Base-by-base conservation (phyloP, 2,888 invertebrate genomes). In the Drosophila rellima region DNA sequence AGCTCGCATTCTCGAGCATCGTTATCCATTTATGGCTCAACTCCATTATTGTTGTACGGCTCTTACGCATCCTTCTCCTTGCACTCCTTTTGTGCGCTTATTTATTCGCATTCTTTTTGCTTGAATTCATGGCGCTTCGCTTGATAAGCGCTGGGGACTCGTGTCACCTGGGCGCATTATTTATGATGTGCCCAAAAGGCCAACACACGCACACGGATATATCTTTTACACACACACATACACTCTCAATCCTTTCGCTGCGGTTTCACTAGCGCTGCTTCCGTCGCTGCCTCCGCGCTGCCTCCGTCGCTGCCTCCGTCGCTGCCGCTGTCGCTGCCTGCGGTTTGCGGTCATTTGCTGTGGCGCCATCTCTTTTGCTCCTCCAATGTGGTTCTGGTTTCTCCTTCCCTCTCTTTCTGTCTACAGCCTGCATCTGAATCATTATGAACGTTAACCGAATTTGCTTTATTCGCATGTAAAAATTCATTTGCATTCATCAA, bases 401-500 rank as follows among this genome's bases (percentile, higher is more conserved):
- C 15, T 7, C 45, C 39, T 10, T 1, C 17, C 11, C 20, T 6
- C 7, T 33, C 45, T 23, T 5, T 17, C 35, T 29, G 18, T 8
- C 37, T 17, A n/a, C 15, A 11, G 35, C 33, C 55, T 47, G 10
- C 68, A 65, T 51, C 63, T 67, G 80, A 61, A 79, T 85, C 73
- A 82, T 78, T 76, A 67, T 54, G 73, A 70, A 55, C 66, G 50
- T 66, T 74, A 73, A 80, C 57, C 55, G 66, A 74, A 82, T 74
- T 75, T 59, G 56, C 54, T 54, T 61, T 44, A 61, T 54, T 61
- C 54, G 62, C 62, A 37, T 47, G 45, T 31, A 39, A 47, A 47
- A 81, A 76, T 81, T 81, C 82, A 87, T 85, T 89, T 89, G 81
- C 84, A 80, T 79, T 87, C 78, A 76, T 71, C 72, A 78, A 66